These are phyloP conservation scores for Pterostichus madidus DNA, from an alignment of 2,888 invertebrate species.

Conservation along the genomic window DNA sequence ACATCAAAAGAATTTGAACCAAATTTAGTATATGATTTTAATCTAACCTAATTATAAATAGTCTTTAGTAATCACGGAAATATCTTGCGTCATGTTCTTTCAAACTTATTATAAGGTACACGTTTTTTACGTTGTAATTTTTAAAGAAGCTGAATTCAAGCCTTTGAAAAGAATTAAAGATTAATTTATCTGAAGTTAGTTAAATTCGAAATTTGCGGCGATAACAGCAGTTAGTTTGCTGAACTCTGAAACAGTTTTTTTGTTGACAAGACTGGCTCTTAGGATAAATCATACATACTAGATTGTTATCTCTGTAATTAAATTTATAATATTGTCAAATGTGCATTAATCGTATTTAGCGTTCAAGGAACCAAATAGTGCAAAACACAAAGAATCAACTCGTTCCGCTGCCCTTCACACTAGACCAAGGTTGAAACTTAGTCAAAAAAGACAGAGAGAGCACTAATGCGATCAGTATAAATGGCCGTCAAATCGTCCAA, in stretches of 20 bases:
- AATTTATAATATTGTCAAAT: conserved; percentile 1
- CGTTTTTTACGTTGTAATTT: too few species aligned
- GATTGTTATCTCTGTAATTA: conserved; percentile 36
- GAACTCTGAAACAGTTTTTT: not conserved
- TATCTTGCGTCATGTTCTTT: too few species aligned
- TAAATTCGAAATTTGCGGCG: too few species aligned
- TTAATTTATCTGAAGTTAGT: too few species aligned
- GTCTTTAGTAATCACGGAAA: too few species aligned
- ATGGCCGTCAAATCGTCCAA: not conserved
- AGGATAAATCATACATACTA: not conserved
- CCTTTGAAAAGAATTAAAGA: too few species aligned
- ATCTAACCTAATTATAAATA: too few species aligned
- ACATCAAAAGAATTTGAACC: too few species aligned
- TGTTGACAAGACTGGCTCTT: conserved; percentile 9
- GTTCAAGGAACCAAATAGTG: conserved; percentile 41
- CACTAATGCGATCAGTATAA: conserved; percentile 3
- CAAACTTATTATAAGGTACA: too few species aligned
- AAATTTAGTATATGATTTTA: too few species aligned
- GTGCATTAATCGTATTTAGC: not conserved
- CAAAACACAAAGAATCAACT: conserved; percentile 45
- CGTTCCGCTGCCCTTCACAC: conserved; percentile 36
- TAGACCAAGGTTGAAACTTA: conserved; percentile 26
- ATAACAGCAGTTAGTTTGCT: too few species aligned
- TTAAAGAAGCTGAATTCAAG: too few species aligned
- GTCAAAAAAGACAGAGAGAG: conserved; percentile 38